A percentile compares a stretch with the other conserved stretches of the same genome.
Conservation (phyloP, 2,797 vertebrate genomes). For the Enteromius afrohamiltoni region DNA sequence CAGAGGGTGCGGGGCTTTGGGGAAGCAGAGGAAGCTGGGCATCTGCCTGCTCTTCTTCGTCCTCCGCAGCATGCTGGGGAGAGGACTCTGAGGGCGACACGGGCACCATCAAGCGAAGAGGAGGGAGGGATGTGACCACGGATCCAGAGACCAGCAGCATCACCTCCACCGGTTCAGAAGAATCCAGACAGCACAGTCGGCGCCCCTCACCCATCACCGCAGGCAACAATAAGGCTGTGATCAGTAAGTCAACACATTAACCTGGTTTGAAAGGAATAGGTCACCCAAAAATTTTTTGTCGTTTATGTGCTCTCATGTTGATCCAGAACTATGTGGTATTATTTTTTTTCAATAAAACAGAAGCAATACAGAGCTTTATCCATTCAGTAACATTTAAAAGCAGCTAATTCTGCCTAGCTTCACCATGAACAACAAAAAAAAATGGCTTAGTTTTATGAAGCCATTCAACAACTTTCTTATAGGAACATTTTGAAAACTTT, state of each 20-base stretch:
- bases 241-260: slow-evolving; percentile 73
- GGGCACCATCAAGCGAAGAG: slow-evolving; percentile 95
- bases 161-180: slow-evolving; percentile 86
- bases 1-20: slow-evolving; percentile 79
- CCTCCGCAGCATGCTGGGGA: slow-evolving; percentile 93
- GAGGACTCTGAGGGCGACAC: slow-evolving; percentile 98
- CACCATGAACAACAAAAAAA: neutral
- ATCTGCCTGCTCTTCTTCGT: slow-evolving; percentile 78
- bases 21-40: slow-evolving; percentile 96
- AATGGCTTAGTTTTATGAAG: neutral
- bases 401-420: neutral
- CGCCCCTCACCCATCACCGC: slow-evolving; percentile 85
- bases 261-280: neutral
- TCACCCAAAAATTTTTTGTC: neutral
- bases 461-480: neutral
- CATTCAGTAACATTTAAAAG: neutral
- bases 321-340: neutral
- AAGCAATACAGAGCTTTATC: neutral
- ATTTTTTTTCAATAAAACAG: neutral
- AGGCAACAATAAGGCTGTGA: slow-evolving; percentile 83
- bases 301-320: neutral
- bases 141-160: slow-evolving; percentile 92
- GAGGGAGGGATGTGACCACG: slow-evolving; percentile 90
- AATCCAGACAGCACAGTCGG: slow-evolving; percentile 83
- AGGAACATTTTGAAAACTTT: neutral